Evolutionary conservation across 2,797 vertebrate genomes (phyloP).

Genomic region (Syngnathus acus): DNA sequence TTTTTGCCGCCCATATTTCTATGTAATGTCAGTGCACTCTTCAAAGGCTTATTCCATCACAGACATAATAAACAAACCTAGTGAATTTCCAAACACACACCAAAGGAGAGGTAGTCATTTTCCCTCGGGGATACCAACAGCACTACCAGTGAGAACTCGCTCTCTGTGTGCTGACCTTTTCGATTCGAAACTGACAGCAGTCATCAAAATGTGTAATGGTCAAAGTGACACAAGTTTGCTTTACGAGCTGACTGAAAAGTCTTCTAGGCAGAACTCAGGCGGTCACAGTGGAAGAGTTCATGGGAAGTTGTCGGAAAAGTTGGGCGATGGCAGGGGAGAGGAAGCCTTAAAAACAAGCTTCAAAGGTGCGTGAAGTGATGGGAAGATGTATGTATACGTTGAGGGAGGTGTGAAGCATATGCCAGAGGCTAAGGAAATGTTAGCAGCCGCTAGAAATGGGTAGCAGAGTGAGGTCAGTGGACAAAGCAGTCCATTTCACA

Average conservation of each 20-base stretch:
- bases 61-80: constrained; percentile 43
- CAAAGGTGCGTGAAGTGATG: not conserved
- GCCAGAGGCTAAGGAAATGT: constrained; percentile 10
- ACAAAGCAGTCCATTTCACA: constrained; percentile 13
- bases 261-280: constrained; percentile 10
- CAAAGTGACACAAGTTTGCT: constrained; percentile 40
- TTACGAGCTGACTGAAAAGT: constrained; percentile 35
- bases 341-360: constrained; percentile 37
- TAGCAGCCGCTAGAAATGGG: constrained; percentile 11
- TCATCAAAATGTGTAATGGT: constrained; percentile 27
- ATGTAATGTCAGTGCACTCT: constrained; percentile 30
- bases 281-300: constrained; percentile 9
- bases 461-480: constrained; percentile 10
- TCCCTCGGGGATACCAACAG: constrained; percentile 4
- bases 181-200: constrained; percentile 26
- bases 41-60: constrained; percentile 31
- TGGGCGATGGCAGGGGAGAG: constrained; percentile 10
- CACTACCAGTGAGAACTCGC: constrained; percentile 16
- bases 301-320: not conserved
- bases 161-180: constrained; percentile 24
- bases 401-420: constrained; percentile 2
- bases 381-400: constrained; percentile 28
- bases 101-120: constrained; percentile 23
- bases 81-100: constrained; percentile 38
- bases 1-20: constrained; percentile 21